A percentile compares a stretch with the other conserved stretches of the same genome.
Evolutionary conservation across 2,888 invertebrate genomes (phyloP).

Genomic region (Girardia tigrina): DNA sequence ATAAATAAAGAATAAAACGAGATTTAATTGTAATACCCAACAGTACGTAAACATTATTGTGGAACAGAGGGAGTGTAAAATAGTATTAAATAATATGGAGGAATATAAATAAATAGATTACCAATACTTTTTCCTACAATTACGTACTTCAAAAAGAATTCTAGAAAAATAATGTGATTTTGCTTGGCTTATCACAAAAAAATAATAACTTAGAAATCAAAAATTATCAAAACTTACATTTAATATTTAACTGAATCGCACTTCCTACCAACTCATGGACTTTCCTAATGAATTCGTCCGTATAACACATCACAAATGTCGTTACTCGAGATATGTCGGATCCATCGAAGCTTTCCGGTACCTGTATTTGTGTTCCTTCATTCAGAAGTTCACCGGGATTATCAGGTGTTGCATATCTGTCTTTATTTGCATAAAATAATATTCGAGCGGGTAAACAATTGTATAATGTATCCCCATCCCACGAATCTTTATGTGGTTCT

Average conservation of each 20-base stretch:
- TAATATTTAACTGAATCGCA: slow-evolving; percentile 3
- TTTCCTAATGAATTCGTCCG: background rate
- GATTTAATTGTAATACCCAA: no score
- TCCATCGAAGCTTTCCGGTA: background rate
- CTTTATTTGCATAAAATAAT: slow-evolving; percentile 4
- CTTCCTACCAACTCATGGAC: background rate
- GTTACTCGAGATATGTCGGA: background rate
- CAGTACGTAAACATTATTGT: no score
- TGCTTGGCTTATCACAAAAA: no score
- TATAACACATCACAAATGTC: background rate
- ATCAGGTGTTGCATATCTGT: background rate
- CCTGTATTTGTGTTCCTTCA: background rate
- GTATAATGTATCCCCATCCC: background rate
- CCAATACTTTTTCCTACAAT: no score
- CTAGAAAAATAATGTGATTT: no score
- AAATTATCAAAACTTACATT: slow-evolving; percentile 2
- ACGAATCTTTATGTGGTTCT: background rate
- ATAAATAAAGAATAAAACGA: no score
- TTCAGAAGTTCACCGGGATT: background rate
- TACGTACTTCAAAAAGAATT: no score
- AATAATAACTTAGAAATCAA: no score
- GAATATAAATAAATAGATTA: no score
- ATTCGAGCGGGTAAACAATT: background rate
- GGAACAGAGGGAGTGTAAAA: no score
- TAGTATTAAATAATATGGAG: no score